A percentile compares a stretch with the other conserved stretches of the same genome.
Evolutionary conservation across 1,140 invertebrate genomes (phyloP).

Genomic region (Pemphigus obesinymphae): DNA sequence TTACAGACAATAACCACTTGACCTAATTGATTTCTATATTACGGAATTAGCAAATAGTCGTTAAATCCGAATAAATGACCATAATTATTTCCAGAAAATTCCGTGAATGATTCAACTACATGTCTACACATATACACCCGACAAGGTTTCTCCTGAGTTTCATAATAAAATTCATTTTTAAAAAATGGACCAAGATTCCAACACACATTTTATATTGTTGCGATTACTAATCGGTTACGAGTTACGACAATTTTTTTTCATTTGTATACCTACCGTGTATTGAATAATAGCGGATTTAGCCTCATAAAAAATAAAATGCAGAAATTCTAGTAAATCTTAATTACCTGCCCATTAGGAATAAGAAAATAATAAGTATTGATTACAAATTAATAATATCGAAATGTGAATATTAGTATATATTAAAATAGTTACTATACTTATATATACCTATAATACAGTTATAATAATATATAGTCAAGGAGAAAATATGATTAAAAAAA

Average conservation of each 20-base stretch:
- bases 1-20: neutral
- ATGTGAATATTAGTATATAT: neutral
- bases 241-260: conserved; percentile 28
- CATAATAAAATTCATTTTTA: neutral
- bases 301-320: neutral
- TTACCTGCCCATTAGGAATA: neutral
- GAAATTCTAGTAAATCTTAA: neutral
- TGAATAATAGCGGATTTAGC: neutral
- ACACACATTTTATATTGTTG: conserved; percentile 10
- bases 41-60: neutral
- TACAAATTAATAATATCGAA: neutral
- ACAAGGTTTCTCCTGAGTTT: conserved; percentile 29
- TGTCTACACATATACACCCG: neutral
- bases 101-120: conserved; percentile 35
- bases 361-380: neutral
- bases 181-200: conserved; percentile 33
- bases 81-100: conserved; percentile 23
- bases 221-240: conserved; percentile 31
- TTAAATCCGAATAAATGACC: conserved; percentile 27
- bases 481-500: neutral
- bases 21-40: conserved; percentile 21
- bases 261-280: neutral
- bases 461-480: neutral
- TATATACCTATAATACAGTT: too few species aligned
- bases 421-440: too few species aligned